phyloP scores from a whole-genome alignment of 23 tunicate genomes.

The Ascidia mentula region DNA sequence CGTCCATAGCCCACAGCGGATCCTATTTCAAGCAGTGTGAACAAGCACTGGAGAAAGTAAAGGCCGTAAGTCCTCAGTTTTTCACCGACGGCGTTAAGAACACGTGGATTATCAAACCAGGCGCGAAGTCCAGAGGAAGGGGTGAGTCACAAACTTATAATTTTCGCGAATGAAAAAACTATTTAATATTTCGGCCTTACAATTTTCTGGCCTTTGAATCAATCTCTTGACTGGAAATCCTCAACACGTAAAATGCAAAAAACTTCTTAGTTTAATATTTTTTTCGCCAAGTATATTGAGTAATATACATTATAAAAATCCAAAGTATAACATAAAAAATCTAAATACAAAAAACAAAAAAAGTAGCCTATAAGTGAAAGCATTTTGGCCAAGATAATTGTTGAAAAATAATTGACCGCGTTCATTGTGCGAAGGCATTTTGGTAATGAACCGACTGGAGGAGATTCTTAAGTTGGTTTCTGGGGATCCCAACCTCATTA shows the following conservation, averaged over 20 bases:
- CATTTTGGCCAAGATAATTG: neutral
- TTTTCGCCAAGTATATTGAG: too few relatives aligned
- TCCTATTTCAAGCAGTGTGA: slow-evolving; percentile 65
- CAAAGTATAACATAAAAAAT: neutral
- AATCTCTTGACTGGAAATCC: too few relatives aligned
- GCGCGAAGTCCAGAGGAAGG: slow-evolving; percentile 95
- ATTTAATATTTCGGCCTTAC: too few relatives aligned
- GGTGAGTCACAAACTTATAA: slow-evolving; percentile 59
- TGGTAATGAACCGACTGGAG: slow-evolving; percentile 74
- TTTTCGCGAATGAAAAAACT: too few relatives aligned
- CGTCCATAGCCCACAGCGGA: slow-evolving; percentile 56
- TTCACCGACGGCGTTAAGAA: slow-evolving; percentile 83
- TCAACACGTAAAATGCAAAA: too few relatives aligned
- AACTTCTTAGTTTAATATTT: too few relatives aligned
- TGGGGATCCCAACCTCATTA: slow-evolving; percentile 74
- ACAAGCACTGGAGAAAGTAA: slow-evolving; percentile 43
- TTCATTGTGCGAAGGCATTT: slow-evolving; percentile 38
- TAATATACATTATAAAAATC: too few relatives aligned
- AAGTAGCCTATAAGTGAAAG: neutral
- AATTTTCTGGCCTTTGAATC: too few relatives aligned
- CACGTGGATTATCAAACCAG: slow-evolving; percentile 99
- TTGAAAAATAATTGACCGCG: neutral
- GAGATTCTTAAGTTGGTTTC: slow-evolving; percentile 82
- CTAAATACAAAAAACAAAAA: neutral
- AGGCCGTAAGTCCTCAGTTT: slow-evolving; percentile 65